phyloP scores from a whole-genome alignment of 2,888 invertebrate species.

The Pheosia tremula region DNA sequence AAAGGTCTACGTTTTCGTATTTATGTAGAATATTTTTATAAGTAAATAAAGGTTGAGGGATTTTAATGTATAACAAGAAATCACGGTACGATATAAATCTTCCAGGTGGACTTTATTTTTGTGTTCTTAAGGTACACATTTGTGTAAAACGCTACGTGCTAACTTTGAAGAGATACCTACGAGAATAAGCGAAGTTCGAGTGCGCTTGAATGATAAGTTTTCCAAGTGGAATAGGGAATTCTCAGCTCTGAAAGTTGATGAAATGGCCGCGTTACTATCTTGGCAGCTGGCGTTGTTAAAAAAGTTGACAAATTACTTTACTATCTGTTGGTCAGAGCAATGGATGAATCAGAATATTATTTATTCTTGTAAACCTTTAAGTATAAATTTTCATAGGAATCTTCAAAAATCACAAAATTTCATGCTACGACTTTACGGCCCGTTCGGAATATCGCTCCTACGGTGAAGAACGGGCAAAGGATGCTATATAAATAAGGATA shows the following conservation, averaged over 20 bases:
- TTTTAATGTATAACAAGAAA: neutral
- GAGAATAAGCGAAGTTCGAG: constrained; percentile 71
- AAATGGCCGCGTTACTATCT: constrained; percentile 43
- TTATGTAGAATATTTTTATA: too few relatives aligned
- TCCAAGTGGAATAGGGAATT: constrained; percentile 59
- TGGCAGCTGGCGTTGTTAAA: neutral
- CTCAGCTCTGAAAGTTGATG: constrained; percentile 59
- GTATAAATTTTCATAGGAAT: too few relatives aligned
- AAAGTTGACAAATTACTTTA: neutral
- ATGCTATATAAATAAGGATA: too few relatives aligned
- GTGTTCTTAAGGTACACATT: constrained; percentile 69
- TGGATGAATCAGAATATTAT: too few relatives aligned
- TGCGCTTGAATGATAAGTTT: constrained; percentile 75
- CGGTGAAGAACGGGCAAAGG: too few relatives aligned
- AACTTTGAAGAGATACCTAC: constrained; percentile 76
- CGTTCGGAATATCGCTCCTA: too few relatives aligned
- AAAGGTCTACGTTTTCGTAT: too few relatives aligned
- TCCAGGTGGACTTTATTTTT: constrained; percentile 41
- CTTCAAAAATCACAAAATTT: too few relatives aligned
- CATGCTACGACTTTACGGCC: too few relatives aligned
- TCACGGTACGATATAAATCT: neutral
- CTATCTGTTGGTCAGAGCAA: neutral
- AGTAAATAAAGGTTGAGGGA: too few relatives aligned
- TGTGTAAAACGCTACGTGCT: constrained; percentile 75
- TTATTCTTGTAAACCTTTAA: too few relatives aligned